A percentile compares a stretch with the other conserved stretches of the same genome.
Evolutionary conservation across 2,113 vertebrate species (phyloP).

Genomic region (Trichomycterus rosablanca): DNA sequence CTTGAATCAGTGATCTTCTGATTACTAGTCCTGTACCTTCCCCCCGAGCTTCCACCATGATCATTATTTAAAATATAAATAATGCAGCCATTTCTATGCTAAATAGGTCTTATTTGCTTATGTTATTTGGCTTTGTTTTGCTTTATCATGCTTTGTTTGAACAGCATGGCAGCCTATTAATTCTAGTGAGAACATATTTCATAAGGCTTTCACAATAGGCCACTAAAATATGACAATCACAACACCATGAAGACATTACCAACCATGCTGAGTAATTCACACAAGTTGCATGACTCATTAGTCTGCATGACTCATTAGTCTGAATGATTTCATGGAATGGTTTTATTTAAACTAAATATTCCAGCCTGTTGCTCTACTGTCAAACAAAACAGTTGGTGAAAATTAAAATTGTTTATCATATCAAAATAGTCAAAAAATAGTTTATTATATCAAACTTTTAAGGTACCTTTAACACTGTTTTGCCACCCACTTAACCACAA

Average conservation of each 20-base stretch:
- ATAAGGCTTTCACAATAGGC: not conserved
- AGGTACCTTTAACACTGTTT: no score
- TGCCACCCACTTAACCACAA: no score
- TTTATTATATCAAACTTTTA: no score
- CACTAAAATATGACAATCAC: not conserved
- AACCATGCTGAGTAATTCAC: not conserved
- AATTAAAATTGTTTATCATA: no score
- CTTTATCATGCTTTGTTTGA: slow-evolving; percentile 1
- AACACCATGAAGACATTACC: not conserved
- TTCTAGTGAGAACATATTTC: not conserved
- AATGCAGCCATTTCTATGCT: no score
- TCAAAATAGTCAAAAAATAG: no score
- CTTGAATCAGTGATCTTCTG: no score
- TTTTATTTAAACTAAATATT: no score
- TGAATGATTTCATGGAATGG: not conserved
- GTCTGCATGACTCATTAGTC: not conserved
- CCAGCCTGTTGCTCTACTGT: not conserved
- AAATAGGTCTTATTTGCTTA: not conserved
- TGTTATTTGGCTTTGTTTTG: not conserved
- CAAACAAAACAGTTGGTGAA: not conserved
- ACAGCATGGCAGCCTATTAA: not conserved
- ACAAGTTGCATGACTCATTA: slow-evolving; percentile 16
- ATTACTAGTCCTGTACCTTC: no score
- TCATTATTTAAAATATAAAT: no score
- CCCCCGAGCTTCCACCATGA: no score